phyloP scores from a whole-genome alignment of 1,140 invertebrate genomes.

The Mylabris phalerata region DNA sequence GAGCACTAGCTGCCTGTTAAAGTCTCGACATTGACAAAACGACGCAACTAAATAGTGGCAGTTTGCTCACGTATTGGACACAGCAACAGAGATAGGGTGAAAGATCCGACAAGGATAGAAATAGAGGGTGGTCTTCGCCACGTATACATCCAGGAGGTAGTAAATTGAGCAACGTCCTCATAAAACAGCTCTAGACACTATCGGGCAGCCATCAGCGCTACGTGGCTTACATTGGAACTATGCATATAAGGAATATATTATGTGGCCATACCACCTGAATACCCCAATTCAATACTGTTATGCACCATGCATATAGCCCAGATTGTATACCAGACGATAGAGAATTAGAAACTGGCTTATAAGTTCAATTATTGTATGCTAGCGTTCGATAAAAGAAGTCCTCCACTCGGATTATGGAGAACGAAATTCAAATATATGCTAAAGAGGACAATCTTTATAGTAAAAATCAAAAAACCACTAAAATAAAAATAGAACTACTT shows the following conservation, averaged over 20 bases:
- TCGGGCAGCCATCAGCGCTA: slow-evolving; percentile 33
- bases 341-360: too few species aligned
- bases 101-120: too few species aligned
- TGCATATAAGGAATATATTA: slow-evolving; percentile 24
- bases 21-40: slow-evolving; percentile 33
- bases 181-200: slow-evolving; percentile 37
- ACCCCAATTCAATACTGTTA: slow-evolving; percentile 14
- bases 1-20: slow-evolving; percentile 25
- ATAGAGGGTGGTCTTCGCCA: background rate
- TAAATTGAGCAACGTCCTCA: slow-evolving; percentile 34
- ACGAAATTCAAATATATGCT: too few species aligned
- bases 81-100: background rate
- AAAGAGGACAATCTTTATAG: too few species aligned
- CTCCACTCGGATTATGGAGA: too few species aligned
- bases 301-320: slow-evolving; percentile 14
- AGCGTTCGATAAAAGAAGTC: too few species aligned
- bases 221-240: slow-evolving; percentile 34
- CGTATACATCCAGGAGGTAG: slow-evolving; percentile 28
- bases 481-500: too few species aligned
- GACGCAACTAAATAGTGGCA: slow-evolving; percentile 17
- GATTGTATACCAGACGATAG: too few species aligned
- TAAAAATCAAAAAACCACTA: too few species aligned
- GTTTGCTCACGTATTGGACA: slow-evolving; percentile 29
- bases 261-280: slow-evolving; percentile 9
- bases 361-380: too few species aligned